Evolutionary conservation across 2,113 vertebrate species (phyloP), one percentile per base, ranked within the genome.

Genomic region (Felis catus): DNA sequence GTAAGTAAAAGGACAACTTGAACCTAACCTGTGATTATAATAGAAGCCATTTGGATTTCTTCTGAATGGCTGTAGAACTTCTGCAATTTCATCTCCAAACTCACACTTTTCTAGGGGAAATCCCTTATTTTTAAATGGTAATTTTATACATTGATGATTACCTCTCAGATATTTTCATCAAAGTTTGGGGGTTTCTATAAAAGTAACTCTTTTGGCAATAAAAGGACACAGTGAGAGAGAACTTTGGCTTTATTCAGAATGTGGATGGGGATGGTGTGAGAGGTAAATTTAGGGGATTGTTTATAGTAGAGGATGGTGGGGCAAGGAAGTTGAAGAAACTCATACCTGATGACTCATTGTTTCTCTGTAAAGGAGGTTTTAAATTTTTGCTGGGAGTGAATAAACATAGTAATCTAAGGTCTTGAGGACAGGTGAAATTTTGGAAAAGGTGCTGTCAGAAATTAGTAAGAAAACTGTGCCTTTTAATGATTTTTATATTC

Each of bases 11-110:
- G 93, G 53, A 93, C 36, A 63, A 45, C 65, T 94, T 93, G 87
- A 96, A 91, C 83, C 79, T 96, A 73, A 95, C 80, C 81, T 94
- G 2, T 53, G 92, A 78, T 94, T 95, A 91, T 95, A 94, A 74
- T 91, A 94, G 65, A 96, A 95, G n/a, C 96, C 83, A 76, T 87
- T 95, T 73, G 90, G 14, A 0, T 91, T 93, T 68, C 76, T 92
- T 65, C 58, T 31, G 36, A 94, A 29, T 84, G 84, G 25, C 39
- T 55, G 18, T 51, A 65, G 66, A 45, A 5, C 5, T 61, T 58
- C 27, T n/a, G 8, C n/a, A 80, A 7, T 33, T 94, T 80, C 53
- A 21, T 82, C 51, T 8, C 29, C 7, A 53, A 94, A 74, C 51
- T 41, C 85, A 74, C 53, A 1, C 65, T 66, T 97, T 97, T 74